A percentile compares a stretch with the other conserved stretches of the same genome.
phyloP scores from a whole-genome alignment of 2,888 invertebrate species.

The Eurytoma adleriae region DNA sequence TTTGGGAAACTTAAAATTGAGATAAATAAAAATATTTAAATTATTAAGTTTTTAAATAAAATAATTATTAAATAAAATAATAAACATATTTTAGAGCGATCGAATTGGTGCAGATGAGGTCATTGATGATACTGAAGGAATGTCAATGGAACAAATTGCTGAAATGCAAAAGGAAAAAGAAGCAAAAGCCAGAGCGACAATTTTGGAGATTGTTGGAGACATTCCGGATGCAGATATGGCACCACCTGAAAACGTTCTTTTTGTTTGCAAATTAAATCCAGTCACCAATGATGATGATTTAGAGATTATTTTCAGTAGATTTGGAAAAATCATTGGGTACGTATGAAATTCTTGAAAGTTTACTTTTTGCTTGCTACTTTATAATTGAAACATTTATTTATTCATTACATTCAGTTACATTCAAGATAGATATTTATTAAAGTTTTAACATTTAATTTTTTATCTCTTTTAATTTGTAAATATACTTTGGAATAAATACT shows the following conservation, averaged over 20 bases:
- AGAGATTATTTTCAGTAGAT: constrained; percentile 97
- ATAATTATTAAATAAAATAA: constrained; percentile 12
- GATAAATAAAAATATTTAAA: too few relatives aligned
- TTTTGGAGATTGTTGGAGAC: constrained; percentile 98
- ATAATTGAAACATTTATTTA: not conserved
- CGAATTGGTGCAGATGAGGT: constrained; percentile 96
- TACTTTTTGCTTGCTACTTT: constrained; percentile 13
- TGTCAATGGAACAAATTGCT: constrained; percentile 88
- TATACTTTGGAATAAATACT: too few relatives aligned
- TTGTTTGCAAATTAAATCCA: constrained; percentile 99
- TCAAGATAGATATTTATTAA: constrained; percentile 4
- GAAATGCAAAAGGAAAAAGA: constrained; percentile 94
- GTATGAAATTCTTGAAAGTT: constrained; percentile 47
- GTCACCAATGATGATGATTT: constrained; percentile 98
- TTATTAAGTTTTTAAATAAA: not conserved
- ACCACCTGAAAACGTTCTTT: constrained; percentile 99
- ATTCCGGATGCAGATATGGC: constrained; percentile 97
- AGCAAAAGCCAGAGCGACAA: constrained; percentile 97
- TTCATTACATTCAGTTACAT: not conserved
- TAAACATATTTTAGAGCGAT: constrained; percentile 79
- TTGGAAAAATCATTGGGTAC: constrained; percentile 90
- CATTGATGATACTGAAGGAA: constrained; percentile 92
- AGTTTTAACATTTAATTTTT: not conserved
- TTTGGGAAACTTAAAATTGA: not conserved
- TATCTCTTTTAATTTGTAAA: not conserved